phyloP scores from a whole-genome alignment of 2,797 vertebrate species.

The Trachops cirrhosus region DNA sequence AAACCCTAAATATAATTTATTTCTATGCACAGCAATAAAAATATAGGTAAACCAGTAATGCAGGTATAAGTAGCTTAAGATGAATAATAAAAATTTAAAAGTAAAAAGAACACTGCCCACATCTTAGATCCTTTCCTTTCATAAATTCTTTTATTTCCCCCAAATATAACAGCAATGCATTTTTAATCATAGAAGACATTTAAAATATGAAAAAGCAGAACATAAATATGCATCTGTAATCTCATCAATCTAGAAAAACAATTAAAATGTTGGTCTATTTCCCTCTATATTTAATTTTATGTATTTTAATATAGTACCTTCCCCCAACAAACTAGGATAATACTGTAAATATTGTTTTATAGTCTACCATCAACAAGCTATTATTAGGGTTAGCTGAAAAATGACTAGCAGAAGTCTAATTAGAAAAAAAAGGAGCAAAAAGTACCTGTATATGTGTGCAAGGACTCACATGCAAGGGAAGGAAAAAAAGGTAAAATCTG shows the following conservation, averaged over 20 bases:
- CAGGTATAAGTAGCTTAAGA: background rate
- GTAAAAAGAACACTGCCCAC: background rate
- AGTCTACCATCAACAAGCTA: background rate
- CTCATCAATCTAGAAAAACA: background rate
- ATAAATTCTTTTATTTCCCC: background rate
- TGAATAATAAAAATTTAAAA: background rate
- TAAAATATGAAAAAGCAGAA: constrained; percentile 19
- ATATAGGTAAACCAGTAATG: constrained; percentile 9
- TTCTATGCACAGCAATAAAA: constrained; percentile 29
- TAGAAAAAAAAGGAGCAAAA: constrained; percentile 19
- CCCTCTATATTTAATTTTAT: background rate
- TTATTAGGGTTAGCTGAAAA: constrained; percentile 4
- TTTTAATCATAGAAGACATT: background rate
- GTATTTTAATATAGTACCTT: background rate
- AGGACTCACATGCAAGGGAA: background rate
- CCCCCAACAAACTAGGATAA: background rate
- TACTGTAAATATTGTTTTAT: background rate
- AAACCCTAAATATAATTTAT: constrained; percentile 24
- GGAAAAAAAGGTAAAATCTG: background rate
- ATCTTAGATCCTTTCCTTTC: constrained; percentile 1
- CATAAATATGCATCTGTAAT: background rate
- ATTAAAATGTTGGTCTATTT: background rate
- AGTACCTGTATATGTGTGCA: background rate
- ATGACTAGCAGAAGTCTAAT: background rate
- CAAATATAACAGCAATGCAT: background rate